Evolutionary conservation across 2,888 invertebrate genomes (phyloP).

Genomic region (Caprella mutica): DNA sequence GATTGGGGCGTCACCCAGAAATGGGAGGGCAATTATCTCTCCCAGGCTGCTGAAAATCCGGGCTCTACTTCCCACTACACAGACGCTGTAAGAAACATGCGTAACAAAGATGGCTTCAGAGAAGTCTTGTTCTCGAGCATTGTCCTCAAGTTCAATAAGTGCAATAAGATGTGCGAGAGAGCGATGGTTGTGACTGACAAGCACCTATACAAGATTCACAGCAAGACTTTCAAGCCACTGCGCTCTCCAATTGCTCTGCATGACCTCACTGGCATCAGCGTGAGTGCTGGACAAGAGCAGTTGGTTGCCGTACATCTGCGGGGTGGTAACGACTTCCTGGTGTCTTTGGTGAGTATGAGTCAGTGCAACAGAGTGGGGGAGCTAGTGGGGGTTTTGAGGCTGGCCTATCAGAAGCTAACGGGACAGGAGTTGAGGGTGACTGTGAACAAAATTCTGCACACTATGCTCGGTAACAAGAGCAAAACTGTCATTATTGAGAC

Average conservation of each 20-base stretch:
- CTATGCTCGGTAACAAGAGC: constrained; percentile 42
- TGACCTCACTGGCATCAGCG: constrained; percentile 62
- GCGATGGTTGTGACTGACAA: constrained; percentile 77
- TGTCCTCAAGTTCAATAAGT: constrained; percentile 58
- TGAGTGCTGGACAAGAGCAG: constrained; percentile 71
- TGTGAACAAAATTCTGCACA: constrained; percentile 39
- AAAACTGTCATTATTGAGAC: constrained; percentile 39
- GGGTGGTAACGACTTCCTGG: constrained; percentile 77
- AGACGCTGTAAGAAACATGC: constrained; percentile 55
- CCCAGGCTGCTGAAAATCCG: constrained; percentile 55
- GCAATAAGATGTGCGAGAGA: constrained; percentile 71
- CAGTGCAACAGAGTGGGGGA: constrained; percentile 73
- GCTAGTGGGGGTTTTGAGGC: constrained; percentile 66
- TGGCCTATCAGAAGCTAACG: constrained; percentile 35
- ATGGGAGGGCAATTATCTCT: constrained; percentile 76
- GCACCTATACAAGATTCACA: constrained; percentile 74
- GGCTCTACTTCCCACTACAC: constrained; percentile 53
- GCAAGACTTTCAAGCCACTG: constrained; percentile 70
- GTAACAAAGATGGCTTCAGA: constrained; percentile 54
- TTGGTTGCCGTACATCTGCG: constrained; percentile 74
- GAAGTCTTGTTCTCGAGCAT: constrained; percentile 54
- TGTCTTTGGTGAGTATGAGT: constrained; percentile 50
- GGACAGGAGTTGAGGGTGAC: constrained; percentile 40
- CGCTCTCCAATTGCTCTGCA: constrained; percentile 39
- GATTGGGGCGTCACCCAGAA: constrained; percentile 64